Evolutionary conservation across 2,113 vertebrate genomes (phyloP).

Genomic region (Stercorarius parasiticus): DNA sequence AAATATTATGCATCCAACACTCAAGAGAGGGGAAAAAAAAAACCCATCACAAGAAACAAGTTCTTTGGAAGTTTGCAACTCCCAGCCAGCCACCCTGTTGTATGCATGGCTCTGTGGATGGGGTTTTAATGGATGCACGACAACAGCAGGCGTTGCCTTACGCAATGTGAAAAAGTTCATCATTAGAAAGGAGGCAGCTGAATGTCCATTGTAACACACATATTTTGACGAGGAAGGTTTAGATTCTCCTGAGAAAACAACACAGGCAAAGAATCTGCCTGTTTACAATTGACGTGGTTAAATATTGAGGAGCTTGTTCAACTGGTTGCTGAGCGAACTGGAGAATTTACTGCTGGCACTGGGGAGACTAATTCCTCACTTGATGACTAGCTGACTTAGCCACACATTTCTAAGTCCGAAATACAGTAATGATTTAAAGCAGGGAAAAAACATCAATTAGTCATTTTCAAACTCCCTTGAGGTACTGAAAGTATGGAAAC

Average conservation of each 20-base stretch:
- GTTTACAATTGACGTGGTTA: conserved; percentile 32
- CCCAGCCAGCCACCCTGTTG: neutral
- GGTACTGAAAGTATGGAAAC: conserved; percentile 45
- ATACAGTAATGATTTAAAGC: conserved; percentile 57
- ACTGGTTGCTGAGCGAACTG: conserved; percentile 18
- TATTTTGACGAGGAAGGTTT: conserved; percentile 58
- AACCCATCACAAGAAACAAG: neutral
- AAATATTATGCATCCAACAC: conserved; percentile 51
- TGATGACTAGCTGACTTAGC: conserved; percentile 9
- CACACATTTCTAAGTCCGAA: conserved; percentile 34
- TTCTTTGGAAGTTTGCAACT: neutral
- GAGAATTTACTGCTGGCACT: neutral
- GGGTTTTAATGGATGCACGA: conserved; percentile 35
- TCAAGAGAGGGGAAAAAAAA: neutral
- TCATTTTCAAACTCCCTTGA: conserved; percentile 38
- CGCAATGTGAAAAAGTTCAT: conserved; percentile 37
- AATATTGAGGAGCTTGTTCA: conserved; percentile 44
- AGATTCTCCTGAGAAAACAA: conserved; percentile 49
- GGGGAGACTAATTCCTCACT: conserved; percentile 11
- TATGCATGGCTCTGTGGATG: neutral
- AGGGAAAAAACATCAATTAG: conserved; percentile 62
- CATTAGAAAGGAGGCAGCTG: conserved; percentile 45
- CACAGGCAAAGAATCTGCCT: conserved; percentile 19
- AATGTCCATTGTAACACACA: conserved; percentile 32
- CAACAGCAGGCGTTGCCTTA: neutral